Base-by-base conservation (phyloP, 1,140 invertebrate species). In the Akabosia matsudoensis region DNA sequence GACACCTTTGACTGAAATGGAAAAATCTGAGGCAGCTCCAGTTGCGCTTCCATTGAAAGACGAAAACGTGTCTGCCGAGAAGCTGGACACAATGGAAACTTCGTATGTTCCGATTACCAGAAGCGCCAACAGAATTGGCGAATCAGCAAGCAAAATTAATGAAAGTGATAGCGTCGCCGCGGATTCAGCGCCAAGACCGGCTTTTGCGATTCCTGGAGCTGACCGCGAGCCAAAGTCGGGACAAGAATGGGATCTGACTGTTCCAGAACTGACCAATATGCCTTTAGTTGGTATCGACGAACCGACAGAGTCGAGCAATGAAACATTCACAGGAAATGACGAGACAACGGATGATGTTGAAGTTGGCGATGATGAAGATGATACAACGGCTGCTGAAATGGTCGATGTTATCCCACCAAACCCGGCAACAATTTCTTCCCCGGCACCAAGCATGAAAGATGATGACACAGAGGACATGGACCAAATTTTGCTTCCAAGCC, bases 341-440 rank as follows among this genome's bases (percentile, higher is more conserved):
- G 73, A 73, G 30, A 73, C 74, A 30, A 70, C 73, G n/a, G 77
- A 77, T 18, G 80, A 81, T 64, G 76, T 81, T 70, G 73, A 79
- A 28, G 77, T 81, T 22, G 80, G 80, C 1, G 80, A 81, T 24
- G 75, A 81, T 0, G 78, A 81, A 1, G 78, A 81, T 26, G 78
- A 79, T 14, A 52, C 72, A 3, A 52, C 45, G 51, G 33, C 73
- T 51, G 0, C 16, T 31, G 74, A 31, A 16, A 71, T 76, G 67
- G 4, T 52, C 10, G 76, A 78, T 33, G 37, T 76, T 37, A 51
- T 71, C n/a, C n/a, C n/a, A n/a, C n/a, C n/a, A 37, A 54, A 45
- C 70, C 73, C 16, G 75, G 10, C 30, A 73, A 30, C 74, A 31
- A 24, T 33, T 1, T 16, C 31, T n/a, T 79, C 79, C 18, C 79